A percentile compares a stretch with the other conserved stretches of the same genome.
Evolutionary conservation across 2,797 vertebrate species (phyloP).

Genomic region (Coregonus sp.): DNA sequence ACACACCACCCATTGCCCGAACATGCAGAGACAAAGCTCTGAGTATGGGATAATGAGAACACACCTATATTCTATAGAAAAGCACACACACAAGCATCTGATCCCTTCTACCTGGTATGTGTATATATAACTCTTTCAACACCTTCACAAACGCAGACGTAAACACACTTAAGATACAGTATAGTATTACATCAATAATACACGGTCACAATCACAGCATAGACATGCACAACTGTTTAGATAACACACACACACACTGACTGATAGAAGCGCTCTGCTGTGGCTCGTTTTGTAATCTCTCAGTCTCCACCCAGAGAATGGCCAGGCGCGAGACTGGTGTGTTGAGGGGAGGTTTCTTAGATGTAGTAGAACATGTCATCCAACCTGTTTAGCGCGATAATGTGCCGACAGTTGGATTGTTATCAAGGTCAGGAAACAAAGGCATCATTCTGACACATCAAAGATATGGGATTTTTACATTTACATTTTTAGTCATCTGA

Average conservation of each 20-base stretch:
- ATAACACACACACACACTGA: neutral
- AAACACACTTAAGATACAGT: neutral
- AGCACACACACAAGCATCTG: too few species aligned
- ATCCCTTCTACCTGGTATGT: too few species aligned
- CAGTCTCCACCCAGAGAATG: conserved; percentile 42
- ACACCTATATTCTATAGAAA: neutral
- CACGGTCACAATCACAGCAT: neutral
- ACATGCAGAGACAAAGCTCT: conserved; percentile 1
- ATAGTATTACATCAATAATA: neutral
- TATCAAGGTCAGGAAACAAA: conserved; percentile 68
- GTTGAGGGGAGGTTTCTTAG: conserved; percentile 59
- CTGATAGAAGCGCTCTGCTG: conserved; percentile 2
- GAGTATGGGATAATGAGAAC: neutral
- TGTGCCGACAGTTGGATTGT: conserved; percentile 71
- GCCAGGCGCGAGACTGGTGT: conserved; percentile 56
- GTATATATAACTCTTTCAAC: neutral
- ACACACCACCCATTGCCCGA: neutral
- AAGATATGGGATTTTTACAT: neutral
- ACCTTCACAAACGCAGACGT: neutral
- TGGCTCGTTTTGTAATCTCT: conserved; percentile 24
- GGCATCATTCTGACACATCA: conserved; percentile 37
- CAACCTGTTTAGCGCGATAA: conserved; percentile 69
- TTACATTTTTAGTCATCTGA: neutral
- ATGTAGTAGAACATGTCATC: conserved; percentile 67
- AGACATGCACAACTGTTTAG: neutral